Evolutionary conservation across 2,113 vertebrate genomes (phyloP).

Genomic region (Pterocles gutturalis): DNA sequence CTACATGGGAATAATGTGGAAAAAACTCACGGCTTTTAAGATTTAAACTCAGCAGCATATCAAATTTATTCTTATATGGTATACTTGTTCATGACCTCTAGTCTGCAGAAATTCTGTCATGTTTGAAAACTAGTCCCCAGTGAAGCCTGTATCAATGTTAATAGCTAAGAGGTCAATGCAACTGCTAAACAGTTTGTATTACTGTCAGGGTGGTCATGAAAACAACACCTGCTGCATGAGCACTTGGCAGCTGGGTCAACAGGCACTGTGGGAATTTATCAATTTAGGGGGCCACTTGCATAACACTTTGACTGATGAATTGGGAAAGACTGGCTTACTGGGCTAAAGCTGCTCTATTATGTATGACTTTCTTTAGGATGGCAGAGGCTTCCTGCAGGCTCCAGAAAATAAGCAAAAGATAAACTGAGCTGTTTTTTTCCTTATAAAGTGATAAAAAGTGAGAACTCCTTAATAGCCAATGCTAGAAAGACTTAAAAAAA

Average conservation of each 20-base stretch:
- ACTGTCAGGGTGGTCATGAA: slow-evolving; percentile 99
- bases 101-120: slow-evolving; percentile 83
- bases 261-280: slow-evolving; percentile 99
- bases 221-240: slow-evolving; percentile 96
- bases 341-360: slow-evolving; percentile 82
- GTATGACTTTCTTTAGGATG: slow-evolving; percentile 77
- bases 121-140: slow-evolving; percentile 85
- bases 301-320: slow-evolving; percentile 85
- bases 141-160: slow-evolving; percentile 87
- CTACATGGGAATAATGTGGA: slow-evolving; percentile 71
- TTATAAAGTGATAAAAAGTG: slow-evolving; percentile 64
- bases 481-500: slow-evolving; percentile 37
- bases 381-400: slow-evolving; percentile 65
- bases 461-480: slow-evolving; percentile 21
- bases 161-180: slow-evolving; percentile 94
- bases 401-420: slow-evolving; percentile 65
- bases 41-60: slow-evolving; percentile 76
- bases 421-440: slow-evolving; percentile 68
- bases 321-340: slow-evolving; percentile 81
- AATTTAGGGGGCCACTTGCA: slow-evolving; percentile 89
- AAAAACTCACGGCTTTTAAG: slow-evolving; percentile 69
- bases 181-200: slow-evolving; percentile 98
- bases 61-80: slow-evolving; percentile 83
- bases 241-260: slow-evolving; percentile 99
- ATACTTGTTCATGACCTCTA: slow-evolving; percentile 82